Evolutionary conservation across 2,113 vertebrate genomes (phyloP).

Genomic region (Cheirogaleus medius): DNA sequence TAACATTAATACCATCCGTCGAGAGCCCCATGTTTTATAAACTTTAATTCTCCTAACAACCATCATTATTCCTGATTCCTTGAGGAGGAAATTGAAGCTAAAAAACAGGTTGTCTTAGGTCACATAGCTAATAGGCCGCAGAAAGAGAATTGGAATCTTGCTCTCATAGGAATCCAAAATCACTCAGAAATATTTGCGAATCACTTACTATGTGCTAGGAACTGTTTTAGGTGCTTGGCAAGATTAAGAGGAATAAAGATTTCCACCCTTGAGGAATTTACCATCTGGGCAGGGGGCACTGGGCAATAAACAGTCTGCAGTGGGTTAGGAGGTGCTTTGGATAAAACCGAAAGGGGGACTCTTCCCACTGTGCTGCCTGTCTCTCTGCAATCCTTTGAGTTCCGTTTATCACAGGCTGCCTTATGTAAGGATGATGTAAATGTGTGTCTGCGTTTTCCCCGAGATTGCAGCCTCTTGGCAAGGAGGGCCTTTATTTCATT

Average conservation of each 20-base stretch:
- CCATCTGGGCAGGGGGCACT: fast-evolving
- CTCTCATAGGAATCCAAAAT: not conserved
- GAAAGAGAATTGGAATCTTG: not conserved
- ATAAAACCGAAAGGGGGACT: not conserved
- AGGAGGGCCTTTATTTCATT: not conserved
- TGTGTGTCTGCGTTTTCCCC: not conserved
- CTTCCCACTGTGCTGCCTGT: not conserved
- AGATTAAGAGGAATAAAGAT: not conserved
- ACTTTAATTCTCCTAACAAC: not conserved
- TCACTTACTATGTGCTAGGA: not conserved
- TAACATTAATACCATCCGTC: not conserved
- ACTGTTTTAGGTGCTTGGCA: not conserved
- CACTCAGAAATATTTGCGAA: not conserved
- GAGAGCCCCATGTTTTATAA: not conserved
- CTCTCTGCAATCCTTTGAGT: not conserved
- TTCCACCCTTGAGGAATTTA: not conserved
- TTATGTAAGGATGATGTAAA: not conserved
- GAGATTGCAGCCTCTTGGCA: not conserved
- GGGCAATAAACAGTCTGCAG: too few relatives aligned
- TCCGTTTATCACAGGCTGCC: not conserved
- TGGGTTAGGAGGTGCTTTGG: not conserved
- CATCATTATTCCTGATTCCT: not conserved
- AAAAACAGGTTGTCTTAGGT: not conserved
- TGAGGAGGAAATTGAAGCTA: not conserved
- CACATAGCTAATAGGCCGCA: not conserved